Base-by-base conservation (phyloP, 2,888 invertebrate genomes). In the Phortica okadai region DNA sequence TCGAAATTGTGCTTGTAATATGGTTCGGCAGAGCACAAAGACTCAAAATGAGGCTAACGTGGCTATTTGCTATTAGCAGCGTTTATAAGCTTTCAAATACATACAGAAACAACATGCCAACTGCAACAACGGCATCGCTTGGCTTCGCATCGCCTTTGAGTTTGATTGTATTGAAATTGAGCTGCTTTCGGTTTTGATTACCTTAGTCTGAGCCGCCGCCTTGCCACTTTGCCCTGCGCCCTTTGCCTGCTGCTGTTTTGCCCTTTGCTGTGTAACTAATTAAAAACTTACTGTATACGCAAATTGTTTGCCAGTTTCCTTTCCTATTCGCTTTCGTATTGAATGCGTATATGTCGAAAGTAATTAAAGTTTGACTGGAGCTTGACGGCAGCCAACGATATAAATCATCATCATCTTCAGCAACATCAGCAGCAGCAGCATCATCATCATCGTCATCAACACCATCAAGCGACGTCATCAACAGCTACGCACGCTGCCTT, bases 211-310 rank as follows among this genome's bases (percentile, higher is more conserved):
- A 4, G 33, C 33, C 33, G 4, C 4, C 33, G 33, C 33, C 1
- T 21, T 21, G 4, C 4, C 33, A 3, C 33, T 5, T 33, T 33
- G 33, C 33, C 33, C 33, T 33, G 0, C 4, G 33, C 33, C 33
- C 33, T 33, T 33, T 33, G 33, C 4, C 33, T 33, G 33, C 33
- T 33, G 33, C 33, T 33, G 33, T 5, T 33, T 4, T 33, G 33
- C 33, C 2, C 50, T 50, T 50, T 50, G 80, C 77, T 79, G 78
- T 79, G 78, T 82, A 85, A 85, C 85, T 85, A 85, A 85, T 85
- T 85, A 85, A 85, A 85, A 85, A 85, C 87, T 85, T 87, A 82
- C 84, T 50, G 7, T 8, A 45, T 45, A 45, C 45, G 10, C 45
- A 45, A 45, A 45, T 45, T 50, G 14, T 6, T 50, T 50, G 50